Conservation (phyloP, 2,888 invertebrate genomes). For the Cerastis leucographa region DNA sequence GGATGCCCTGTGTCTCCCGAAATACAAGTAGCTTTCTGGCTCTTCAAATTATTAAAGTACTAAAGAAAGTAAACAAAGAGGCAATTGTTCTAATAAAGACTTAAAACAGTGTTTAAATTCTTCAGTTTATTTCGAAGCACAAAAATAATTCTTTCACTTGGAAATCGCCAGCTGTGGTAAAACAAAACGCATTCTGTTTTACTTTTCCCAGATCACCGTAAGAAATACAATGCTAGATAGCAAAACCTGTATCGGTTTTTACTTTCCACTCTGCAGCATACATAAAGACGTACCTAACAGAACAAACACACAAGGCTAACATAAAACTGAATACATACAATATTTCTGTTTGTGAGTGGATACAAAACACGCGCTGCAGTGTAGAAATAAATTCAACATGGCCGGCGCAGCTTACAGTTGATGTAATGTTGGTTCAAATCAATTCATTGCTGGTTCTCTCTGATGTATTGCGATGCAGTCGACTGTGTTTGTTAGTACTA, state of each 20-base stretch:
- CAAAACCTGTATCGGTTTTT: constrained; percentile 32
- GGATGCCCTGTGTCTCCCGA: no score
- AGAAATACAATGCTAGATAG: constrained; percentile 31
- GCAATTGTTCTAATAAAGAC: no score
- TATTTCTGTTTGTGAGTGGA: constrained; percentile 56
- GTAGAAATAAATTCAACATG: constrained; percentile 73
- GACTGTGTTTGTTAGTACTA: constrained; percentile 14
- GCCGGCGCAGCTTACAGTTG: constrained; percentile 70
- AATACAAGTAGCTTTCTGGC: no score
- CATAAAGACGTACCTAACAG: constrained; percentile 26
- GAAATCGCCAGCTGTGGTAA: not conserved
- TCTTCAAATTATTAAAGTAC: no score
- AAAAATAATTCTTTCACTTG: not conserved
- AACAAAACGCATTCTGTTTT: constrained; percentile 13
- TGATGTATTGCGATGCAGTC: constrained; percentile 67
- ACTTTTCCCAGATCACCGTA: constrained; percentile 12
- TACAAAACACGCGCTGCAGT: constrained; percentile 58
- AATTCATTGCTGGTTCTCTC: constrained; percentile 75
- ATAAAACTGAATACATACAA: constrained; percentile 55
- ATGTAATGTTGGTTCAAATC: constrained; percentile 75
- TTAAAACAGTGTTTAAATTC: no score
- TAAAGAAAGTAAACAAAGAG: no score
- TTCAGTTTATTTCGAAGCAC: not conserved
- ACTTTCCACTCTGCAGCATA: constrained; percentile 36
- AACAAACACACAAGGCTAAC: constrained; percentile 46